A percentile compares a stretch with the other conserved stretches of the same genome.
Evolutionary conservation across 2,888 invertebrate species (phyloP).

Genomic region (Nomada ruficornis): DNA sequence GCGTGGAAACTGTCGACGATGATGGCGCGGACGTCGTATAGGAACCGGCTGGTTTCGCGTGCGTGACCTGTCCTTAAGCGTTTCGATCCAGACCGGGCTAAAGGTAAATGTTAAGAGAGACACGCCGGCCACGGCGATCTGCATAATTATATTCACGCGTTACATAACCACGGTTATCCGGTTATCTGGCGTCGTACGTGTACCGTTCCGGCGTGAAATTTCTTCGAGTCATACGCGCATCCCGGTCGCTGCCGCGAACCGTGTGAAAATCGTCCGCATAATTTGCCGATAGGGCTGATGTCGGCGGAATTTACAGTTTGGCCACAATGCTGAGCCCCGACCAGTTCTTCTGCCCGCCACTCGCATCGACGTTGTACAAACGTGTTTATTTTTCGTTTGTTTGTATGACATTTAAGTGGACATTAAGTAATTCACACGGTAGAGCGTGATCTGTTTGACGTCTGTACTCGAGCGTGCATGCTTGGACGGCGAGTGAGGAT

Average conservation of each 20-base stretch:
- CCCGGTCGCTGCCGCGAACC: constrained; percentile 34
- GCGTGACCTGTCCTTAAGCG: constrained; percentile 70
- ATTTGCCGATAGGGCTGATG: constrained; percentile 40
- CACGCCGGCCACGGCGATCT: constrained; percentile 64
- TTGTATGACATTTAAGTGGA: not conserved
- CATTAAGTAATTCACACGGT: not conserved
- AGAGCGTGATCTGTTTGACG: not conserved
- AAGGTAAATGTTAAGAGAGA: constrained; percentile 78
- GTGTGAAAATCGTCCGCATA: constrained; percentile 59
- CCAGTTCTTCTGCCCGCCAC: not conserved
- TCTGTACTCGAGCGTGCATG: not conserved
- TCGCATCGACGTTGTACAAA: not conserved
- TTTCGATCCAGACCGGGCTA: constrained; percentile 70
- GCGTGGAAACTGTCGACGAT: constrained; percentile 21
- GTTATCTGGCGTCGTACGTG: constrained; percentile 66
- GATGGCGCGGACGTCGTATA: constrained; percentile 40
- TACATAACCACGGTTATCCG: constrained; percentile 76
- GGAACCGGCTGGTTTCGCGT: constrained; percentile 64
- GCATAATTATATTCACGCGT: constrained; percentile 78
- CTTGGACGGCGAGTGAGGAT: not conserved
- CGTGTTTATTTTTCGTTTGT: not conserved
- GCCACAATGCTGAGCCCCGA: constrained; percentile 3
- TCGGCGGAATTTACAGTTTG: constrained; percentile 11
- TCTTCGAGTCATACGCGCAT: constrained; percentile 51
- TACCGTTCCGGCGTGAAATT: constrained; percentile 62